Evolutionary conservation across 53 echinoderm and acorn worm species (phyloP).

Genomic region (Glandiceps talaboti): DNA sequence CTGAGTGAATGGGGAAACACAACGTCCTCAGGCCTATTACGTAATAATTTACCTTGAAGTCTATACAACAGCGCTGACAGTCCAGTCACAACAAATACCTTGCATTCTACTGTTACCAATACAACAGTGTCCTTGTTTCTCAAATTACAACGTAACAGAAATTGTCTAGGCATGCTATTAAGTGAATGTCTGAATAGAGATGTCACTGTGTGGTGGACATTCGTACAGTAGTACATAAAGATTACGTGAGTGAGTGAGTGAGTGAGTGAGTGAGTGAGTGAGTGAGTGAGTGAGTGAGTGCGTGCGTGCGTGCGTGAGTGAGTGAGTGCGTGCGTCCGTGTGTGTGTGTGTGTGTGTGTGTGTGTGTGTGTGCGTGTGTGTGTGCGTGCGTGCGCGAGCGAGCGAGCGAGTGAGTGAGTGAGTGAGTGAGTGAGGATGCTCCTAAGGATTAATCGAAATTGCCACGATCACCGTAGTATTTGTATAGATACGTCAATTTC

Average conservation of each 20-base stretch:
- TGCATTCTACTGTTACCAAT: too few species aligned
- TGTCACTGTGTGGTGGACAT: neutral
- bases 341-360: neutral
- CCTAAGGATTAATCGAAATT: neutral
- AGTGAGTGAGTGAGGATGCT: neutral
- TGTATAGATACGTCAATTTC: too few species aligned
- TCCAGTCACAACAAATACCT: too few species aligned
- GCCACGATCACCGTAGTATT: too few species aligned
- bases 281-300: constrained; percentile 1
- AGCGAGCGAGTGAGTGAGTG: neutral
- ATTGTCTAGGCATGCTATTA: too few species aligned
- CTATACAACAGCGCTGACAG: too few species aligned
- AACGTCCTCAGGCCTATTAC: too few species aligned
- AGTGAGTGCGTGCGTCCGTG: neutral
- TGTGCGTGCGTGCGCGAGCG: neutral
- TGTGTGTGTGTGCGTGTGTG: neutral
- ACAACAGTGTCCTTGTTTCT: too few species aligned
- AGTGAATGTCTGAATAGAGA: neutral
- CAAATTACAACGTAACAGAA: too few species aligned
- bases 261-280: neutral
- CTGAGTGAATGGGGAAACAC: too few species aligned
- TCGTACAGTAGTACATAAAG: too few species aligned
- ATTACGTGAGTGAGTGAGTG: neutral
- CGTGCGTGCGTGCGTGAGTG: neutral
- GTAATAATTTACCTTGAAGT: too few species aligned